Base-by-base conservation (phyloP, 2,888 invertebrate genomes). In the Lasioglossum figueresi region DNA sequence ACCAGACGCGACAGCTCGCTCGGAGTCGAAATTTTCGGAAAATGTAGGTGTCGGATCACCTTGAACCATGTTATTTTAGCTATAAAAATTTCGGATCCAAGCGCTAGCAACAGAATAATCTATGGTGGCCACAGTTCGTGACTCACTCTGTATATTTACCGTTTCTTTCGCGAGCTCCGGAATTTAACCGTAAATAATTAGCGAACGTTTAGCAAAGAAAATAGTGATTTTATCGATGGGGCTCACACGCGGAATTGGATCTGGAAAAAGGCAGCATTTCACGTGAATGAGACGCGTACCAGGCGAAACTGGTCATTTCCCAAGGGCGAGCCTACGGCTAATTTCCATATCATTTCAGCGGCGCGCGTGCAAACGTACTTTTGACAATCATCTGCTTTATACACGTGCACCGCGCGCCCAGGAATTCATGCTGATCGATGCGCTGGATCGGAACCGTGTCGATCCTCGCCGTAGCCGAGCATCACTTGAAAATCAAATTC, bases 251-350 rank as follows among this genome's bases (percentile, higher is more conserved):
- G 59, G 27, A 14, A 59, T 27, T 27, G 12, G 0, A 27, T 27
- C 27, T 5, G 27, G 16, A 59, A 59, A 59, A 59, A 59, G 1
- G 27, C 12, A 23, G 27, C 27, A 14, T 31, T 59, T 59, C 59
- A 16, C 27, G 5, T 5, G 59, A 59, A 31, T 2, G 59, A 59
- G 59, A 59, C 27, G 27, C 27, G 27, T 0, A 16, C 14, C 31
- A 27, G 27, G 59, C 27, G 59, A 16, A 40, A 43, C 12, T 59
- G 59, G 89, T 84, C 85, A 87, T 89, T 90, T 72, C 88, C 84
- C 90, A 91, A 88, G 76, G 83, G 78, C 73, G 83, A 89, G 88
- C 91, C 92, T 79, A 87, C 83, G 90, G 92, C 92, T 91, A 91
- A 90, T 91, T 90, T 88, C 83, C 85, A 85, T 88, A 90, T 89